Evolutionary conservation across 2,888 invertebrate genomes (phyloP).

Genomic region (Agrilus mali): DNA sequence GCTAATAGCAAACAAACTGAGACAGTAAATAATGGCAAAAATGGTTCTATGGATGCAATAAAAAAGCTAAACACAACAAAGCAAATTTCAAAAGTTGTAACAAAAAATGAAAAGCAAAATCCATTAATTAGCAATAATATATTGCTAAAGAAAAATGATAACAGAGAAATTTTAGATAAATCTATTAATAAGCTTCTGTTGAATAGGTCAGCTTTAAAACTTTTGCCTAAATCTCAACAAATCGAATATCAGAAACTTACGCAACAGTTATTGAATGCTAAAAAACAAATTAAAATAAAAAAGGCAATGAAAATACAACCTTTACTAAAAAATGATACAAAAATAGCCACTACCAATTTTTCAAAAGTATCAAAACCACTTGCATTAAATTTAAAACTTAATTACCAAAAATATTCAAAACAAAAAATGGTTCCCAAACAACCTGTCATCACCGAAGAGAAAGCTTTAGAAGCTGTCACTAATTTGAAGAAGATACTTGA

Average conservation of each 20-base stretch:
- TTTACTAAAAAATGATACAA: slow-evolving; percentile 4
- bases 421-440: too few species aligned
- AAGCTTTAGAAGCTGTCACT: slow-evolving; percentile 4
- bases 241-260: slow-evolving; percentile 29
- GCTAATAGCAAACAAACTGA: not conserved
- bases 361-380: not conserved
- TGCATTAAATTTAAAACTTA: not conserved
- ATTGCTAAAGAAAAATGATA: too few species aligned
- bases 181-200: slow-evolving; percentile 2
- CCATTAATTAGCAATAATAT: too few species aligned
- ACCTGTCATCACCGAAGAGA: not conserved
- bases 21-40: too few species aligned
- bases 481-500: slow-evolving; percentile 17
- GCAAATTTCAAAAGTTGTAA: too few species aligned
- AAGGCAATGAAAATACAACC: not conserved
- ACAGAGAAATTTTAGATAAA: too few species aligned
- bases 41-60: too few species aligned
- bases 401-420: too few species aligned
- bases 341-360: not conserved
- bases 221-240: slow-evolving; percentile 30
- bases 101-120: too few species aligned
- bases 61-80: too few species aligned
- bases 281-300: slow-evolving; percentile 8
- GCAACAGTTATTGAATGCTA: slow-evolving; percentile 24
- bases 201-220: slow-evolving; percentile 27